phyloP scores from a whole-genome alignment of 37 sponge, comb jelly and placozoan genomes.

The Beroe ovata region DNA sequence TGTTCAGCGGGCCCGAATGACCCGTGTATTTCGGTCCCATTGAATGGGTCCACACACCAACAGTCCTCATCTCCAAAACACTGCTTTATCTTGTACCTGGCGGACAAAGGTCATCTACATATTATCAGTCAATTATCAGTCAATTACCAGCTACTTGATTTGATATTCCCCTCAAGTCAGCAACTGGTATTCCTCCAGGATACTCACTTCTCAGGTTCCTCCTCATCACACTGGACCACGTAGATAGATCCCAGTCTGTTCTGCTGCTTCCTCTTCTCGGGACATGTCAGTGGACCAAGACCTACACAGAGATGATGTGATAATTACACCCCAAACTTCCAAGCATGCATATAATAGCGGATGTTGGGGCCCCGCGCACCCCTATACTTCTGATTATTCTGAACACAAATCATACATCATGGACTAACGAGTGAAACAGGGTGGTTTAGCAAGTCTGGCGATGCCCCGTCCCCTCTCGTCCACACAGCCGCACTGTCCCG shows the following conservation, averaged over 20 bases:
- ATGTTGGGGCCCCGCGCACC: no score
- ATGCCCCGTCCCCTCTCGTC: slow-evolving; percentile 36
- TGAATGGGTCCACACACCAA: slow-evolving; percentile 66
- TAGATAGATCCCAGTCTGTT: slow-evolving; percentile 8
- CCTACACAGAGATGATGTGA: no score
- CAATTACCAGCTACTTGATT: no score
- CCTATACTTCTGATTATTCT: no score
- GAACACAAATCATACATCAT: no score
- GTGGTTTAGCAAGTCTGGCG: neutral
- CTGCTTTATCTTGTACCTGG: slow-evolving; percentile 57
- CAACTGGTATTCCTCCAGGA: neutral
- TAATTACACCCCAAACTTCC: no score
- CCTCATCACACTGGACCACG: slow-evolving; percentile 46
- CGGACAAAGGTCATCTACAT: neutral
- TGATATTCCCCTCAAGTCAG: no score
- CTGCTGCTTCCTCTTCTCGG: slow-evolving; percentile 33
- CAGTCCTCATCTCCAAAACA: slow-evolving; percentile 19
- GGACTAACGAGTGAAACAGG: slow-evolving; percentile 28
- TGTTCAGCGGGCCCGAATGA: slow-evolving; percentile 7
- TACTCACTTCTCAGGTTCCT: slow-evolving; percentile 23
- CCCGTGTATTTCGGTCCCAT: slow-evolving; percentile 32
- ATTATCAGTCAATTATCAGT: neutral
- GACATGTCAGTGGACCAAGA: slow-evolving; percentile 24
- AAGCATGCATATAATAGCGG: no score
- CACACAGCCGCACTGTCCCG: slow-evolving; percentile 27